Evolutionary conservation across 2,797 vertebrate genomes (phyloP).

Genomic region (Siniperca undulata): DNA sequence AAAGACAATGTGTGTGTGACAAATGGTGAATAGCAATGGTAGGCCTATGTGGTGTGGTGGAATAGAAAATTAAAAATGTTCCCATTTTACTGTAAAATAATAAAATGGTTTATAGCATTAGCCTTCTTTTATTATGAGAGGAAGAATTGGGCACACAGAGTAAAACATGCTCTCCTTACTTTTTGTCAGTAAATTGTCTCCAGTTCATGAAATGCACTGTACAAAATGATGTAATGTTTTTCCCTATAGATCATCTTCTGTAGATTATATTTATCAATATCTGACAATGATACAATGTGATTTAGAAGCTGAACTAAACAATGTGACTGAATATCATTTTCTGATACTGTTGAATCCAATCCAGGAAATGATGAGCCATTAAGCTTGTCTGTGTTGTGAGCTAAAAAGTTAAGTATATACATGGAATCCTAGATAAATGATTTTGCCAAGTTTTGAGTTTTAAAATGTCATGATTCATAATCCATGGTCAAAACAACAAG

Average conservation of each 20-base stretch:
- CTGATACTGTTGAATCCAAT: background rate
- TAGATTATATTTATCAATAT: background rate
- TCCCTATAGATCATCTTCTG: background rate
- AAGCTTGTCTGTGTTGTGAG: background rate
- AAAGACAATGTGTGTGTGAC: too few relatives aligned
- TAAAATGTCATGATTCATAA: slow-evolving; percentile 19
- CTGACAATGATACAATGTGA: background rate
- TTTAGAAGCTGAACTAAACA: slow-evolving; percentile 13
- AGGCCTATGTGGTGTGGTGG: background rate
- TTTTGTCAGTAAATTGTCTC: background rate
- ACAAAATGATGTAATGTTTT: background rate
- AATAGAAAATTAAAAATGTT: background rate
- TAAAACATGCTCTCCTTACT: background rate
- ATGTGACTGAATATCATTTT: background rate
- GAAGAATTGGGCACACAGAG: background rate
- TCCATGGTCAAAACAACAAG: background rate
- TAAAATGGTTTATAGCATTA: background rate
- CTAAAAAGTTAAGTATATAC: background rate
- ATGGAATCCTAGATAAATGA: background rate
- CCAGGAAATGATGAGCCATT: background rate
- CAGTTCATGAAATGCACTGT: background rate
- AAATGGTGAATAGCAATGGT: background rate
- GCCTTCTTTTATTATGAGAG: background rate
- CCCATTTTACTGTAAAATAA: background rate
- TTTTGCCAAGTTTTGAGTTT: slow-evolving; percentile 19